These are phyloP conservation scores for Psettodes erumei DNA, from an alignment of 2,113 vertebrate species.

Conservation along the genomic window DNA sequence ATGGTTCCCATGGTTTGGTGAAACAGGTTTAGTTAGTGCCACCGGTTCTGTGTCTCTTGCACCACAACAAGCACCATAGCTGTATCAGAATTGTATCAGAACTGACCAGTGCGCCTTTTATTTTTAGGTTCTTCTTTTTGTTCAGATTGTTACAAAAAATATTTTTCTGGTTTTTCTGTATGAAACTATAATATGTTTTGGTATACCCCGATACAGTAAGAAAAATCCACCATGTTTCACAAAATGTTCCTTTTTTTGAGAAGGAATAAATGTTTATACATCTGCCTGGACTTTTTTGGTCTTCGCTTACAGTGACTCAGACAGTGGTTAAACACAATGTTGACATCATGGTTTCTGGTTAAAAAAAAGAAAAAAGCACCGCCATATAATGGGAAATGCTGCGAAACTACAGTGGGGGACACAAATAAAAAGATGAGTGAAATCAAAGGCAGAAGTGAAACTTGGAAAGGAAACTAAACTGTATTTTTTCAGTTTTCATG, in stretches of 20 bases:
- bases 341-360: conserved; percentile 31
- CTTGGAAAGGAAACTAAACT: background rate
- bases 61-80: conserved; percentile 29
- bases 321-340: background rate
- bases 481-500: background rate
- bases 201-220: conserved; percentile 21
- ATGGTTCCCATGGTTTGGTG: conserved; percentile 9
- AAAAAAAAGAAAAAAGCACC: background rate
- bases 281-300: conserved; percentile 56
- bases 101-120: conserved; percentile 16
- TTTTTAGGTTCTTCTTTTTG: conserved; percentile 2
- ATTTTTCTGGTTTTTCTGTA: conserved; percentile 46
- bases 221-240: conserved; percentile 68
- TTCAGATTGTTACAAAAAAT: conserved; percentile 28
- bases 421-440: background rate
- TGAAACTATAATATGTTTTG: conserved; percentile 27
- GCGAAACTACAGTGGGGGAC: background rate
- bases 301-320: conserved; percentile 29
- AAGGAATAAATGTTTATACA: conserved; percentile 75
- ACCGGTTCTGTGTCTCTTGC: conserved; percentile 28
- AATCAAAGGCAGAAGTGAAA: conserved; percentile 35
- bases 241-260: conserved; percentile 60
- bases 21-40: conserved; percentile 28
- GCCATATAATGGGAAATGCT: background rate
- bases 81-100: conserved; percentile 43